Conservation (phyloP, 2,113 vertebrate species). For the Mus spicilegus region DNA sequence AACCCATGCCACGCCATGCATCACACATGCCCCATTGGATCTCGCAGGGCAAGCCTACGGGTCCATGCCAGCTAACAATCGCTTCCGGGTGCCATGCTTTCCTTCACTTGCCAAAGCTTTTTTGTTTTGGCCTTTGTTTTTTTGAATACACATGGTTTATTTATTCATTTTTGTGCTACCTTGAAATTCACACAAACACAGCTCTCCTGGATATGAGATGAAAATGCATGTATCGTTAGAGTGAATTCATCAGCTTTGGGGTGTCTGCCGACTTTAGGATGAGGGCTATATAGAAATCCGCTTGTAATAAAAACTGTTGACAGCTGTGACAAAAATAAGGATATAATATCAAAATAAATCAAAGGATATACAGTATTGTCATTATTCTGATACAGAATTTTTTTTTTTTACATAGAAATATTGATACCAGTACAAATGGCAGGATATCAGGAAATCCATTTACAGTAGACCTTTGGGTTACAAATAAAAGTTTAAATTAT, state of each 20-base stretch:
- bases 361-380: constrained; percentile 82
- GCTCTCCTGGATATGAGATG: neutral
- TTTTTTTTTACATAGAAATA: constrained; percentile 83
- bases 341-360: constrained; percentile 89
- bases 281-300: constrained; percentile 56
- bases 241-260: constrained; percentile 3
- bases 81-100: neutral
- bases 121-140: neutral
- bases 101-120: neutral
- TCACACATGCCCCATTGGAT: rapidly evolving
- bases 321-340: constrained; percentile 85
- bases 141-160: neutral
- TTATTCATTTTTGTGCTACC: neutral
- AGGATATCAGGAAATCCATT: constrained; percentile 82
- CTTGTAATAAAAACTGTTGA: constrained; percentile 81
- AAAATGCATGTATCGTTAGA: neutral
- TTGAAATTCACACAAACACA: constrained; percentile 49
- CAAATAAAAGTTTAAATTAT: constrained; percentile 82
- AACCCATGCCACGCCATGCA: rapidly evolving
- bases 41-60: neutral
- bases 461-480: constrained; percentile 81
- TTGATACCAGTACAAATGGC: constrained; percentile 81
- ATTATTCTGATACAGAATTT: constrained; percentile 92
- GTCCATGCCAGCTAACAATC: neutral
- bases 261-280: constrained; percentile 52